Evolutionary conservation across 1,140 invertebrate genomes (phyloP).

Genomic region (Acyrthosiphon pisum): DNA sequence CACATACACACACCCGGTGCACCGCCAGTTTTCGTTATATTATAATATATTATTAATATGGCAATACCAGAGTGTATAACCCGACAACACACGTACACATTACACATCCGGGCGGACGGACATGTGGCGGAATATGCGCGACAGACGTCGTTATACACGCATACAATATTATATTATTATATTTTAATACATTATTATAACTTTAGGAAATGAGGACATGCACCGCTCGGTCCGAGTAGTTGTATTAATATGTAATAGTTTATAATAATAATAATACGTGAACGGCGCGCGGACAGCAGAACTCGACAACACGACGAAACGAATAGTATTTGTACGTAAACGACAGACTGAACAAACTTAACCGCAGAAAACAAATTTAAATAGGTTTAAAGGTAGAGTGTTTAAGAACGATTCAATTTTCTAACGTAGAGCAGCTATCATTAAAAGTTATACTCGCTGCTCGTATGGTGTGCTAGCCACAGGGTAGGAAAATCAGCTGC

Average conservation of each 20-base stretch:
- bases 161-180: background rate
- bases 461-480: no score
- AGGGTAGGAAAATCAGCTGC: no score
- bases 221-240: slow-evolving; percentile 27
- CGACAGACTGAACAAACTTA: background rate
- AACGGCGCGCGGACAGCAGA: background rate
- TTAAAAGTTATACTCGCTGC: no score
- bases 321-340: background rate
- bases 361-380: background rate
- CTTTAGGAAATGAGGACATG: background rate
- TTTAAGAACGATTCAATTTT: background rate
- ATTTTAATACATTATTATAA: background rate
- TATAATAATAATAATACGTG: background rate
- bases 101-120: slow-evolving; percentile 34
- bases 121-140: slow-evolving; percentile 33
- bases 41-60: background rate
- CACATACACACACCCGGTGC: background rate
- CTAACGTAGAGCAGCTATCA: background rate
- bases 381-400: background rate
- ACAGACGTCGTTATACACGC: slow-evolving; percentile 28
- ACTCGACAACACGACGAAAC: background rate
- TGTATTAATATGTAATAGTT: background rate
- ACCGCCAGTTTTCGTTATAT: background rate
- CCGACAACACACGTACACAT: background rate
- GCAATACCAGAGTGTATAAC: background rate